Conservation (phyloP, 2,113 vertebrate genomes). For the Carassius auratus region DNA sequence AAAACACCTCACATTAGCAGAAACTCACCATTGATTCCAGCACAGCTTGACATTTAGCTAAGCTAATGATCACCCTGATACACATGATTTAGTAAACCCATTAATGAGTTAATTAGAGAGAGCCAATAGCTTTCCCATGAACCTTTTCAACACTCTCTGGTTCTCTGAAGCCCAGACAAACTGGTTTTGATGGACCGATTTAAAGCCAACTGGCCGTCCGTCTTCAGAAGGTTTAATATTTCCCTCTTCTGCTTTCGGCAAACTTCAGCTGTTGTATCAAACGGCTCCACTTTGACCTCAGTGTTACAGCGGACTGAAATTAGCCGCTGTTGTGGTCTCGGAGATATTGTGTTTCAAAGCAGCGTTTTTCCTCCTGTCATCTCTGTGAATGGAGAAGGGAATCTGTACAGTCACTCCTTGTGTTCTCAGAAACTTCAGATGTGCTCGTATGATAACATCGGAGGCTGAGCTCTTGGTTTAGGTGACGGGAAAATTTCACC, state of each 20-base stretch:
- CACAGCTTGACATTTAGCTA: not conserved
- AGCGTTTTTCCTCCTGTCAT: constrained; percentile 33
- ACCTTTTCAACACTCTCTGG: constrained; percentile 4
- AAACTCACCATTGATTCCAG: not conserved
- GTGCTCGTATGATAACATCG: not conserved
- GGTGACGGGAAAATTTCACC: not conserved
- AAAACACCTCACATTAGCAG: not conserved
- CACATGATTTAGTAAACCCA: not conserved
- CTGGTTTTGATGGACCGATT: not conserved
- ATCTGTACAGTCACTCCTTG: not conserved
- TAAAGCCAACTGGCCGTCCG: not conserved
- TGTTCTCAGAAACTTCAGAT: not conserved
- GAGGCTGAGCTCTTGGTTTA: not conserved
- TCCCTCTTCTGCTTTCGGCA: not conserved
- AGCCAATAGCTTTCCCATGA: constrained; percentile 35
- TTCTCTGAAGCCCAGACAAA: not conserved
- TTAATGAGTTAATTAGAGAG: not conserved
- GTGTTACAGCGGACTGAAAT: constrained; percentile 22
- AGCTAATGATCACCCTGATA: not conserved
- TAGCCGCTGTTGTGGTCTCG: constrained; percentile 42
- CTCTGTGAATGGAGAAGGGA: not conserved
- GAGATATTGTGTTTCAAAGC: constrained; percentile 53
- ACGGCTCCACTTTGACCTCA: constrained; percentile 36
- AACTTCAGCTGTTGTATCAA: not conserved
- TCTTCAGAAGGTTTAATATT: not conserved